phyloP scores from a whole-genome alignment of 2,888 invertebrate genomes.

The Nomada fucata region DNA sequence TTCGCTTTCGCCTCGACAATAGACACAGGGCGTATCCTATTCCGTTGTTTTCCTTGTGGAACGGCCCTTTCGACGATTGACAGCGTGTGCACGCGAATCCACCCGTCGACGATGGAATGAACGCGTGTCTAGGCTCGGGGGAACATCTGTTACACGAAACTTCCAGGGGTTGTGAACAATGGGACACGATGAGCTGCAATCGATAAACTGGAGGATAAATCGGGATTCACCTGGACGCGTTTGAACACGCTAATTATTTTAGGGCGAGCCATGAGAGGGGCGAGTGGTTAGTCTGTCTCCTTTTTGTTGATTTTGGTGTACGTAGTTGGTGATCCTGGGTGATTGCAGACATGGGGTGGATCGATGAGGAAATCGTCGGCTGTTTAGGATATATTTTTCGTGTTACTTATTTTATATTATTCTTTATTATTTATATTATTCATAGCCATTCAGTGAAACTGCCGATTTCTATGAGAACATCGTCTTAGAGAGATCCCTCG shows the following conservation, averaged over 20 bases:
- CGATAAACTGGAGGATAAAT: conserved; percentile 21
- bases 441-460: too few relatives aligned
- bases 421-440: too few relatives aligned
- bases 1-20: conserved; percentile 31
- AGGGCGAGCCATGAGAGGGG: background rate
- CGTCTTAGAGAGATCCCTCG: too few relatives aligned
- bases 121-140: background rate
- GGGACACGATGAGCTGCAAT: conserved; percentile 10
- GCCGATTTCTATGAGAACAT: too few relatives aligned
- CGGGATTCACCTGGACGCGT: background rate
- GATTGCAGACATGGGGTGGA: too few relatives aligned
- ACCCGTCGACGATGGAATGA: background rate
- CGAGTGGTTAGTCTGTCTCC: background rate
- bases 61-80: conserved; percentile 16
- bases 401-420: too few relatives aligned
- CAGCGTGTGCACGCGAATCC: conserved; percentile 31
- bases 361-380: too few relatives aligned
- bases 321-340: background rate
- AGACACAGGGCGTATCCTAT: conserved; percentile 14
- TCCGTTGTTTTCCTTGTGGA: conserved; percentile 8
- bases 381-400: too few relatives aligned
- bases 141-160: conserved; percentile 35
- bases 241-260: background rate
- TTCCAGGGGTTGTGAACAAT: conserved; percentile 15
- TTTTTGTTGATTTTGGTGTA: background rate